phyloP scores from a whole-genome alignment of 2,888 invertebrate genomes.

The Lithophane leautieri region DNA sequence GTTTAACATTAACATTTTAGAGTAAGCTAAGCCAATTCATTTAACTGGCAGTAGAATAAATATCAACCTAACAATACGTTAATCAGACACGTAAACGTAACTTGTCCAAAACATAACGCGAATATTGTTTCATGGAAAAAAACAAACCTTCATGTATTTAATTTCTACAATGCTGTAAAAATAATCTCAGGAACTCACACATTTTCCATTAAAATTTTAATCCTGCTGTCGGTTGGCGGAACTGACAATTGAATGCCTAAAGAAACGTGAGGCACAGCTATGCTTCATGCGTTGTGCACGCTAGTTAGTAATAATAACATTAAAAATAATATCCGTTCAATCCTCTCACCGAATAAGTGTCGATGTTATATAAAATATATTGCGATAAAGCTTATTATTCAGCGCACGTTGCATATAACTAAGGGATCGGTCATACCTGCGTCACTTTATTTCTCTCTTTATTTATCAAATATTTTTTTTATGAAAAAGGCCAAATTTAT shows the following conservation, averaged over 20 bases:
- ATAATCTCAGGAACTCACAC: not conserved
- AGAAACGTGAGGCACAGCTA: not conserved
- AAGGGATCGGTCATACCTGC: not conserved
- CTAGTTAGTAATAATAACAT: not conserved
- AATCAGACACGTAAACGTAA: not conserved
- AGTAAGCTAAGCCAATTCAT: not conserved
- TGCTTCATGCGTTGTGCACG: not conserved
- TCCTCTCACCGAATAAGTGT: not conserved
- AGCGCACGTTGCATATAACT: not conserved
- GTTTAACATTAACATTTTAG: not conserved
- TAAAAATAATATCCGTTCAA: too few species aligned
- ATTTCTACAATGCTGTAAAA: not conserved
- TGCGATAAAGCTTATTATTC: not conserved
- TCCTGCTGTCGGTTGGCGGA: not conserved
- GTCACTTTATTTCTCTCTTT: too few species aligned
- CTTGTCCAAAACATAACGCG: too few species aligned
- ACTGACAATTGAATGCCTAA: conserved; percentile 18
- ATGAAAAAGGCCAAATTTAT: not conserved
- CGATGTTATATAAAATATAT: not conserved
- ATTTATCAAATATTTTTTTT: not conserved
- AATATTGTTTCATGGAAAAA: not conserved
- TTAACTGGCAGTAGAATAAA: not conserved
- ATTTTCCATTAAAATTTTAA: not conserved
- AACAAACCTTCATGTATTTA: not conserved
- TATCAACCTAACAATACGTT: too few species aligned